These are phyloP conservation scores for Sebastes taczanowskii DNA, from an alignment of 2,797 vertebrate genomes.

Conservation along the genomic window DNA sequence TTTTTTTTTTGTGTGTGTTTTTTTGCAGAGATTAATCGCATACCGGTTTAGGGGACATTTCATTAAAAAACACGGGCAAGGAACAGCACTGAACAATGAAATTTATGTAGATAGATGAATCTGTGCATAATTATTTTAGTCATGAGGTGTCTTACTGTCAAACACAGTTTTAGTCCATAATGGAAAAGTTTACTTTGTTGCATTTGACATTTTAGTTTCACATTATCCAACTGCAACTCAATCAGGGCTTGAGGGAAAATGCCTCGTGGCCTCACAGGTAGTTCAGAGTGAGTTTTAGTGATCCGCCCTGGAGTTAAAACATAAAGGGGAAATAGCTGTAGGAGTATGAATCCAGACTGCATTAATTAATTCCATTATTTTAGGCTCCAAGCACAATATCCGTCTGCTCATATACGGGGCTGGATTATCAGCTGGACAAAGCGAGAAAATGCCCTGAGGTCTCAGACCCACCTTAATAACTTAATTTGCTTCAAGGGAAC, in stretches of 20 bases:
- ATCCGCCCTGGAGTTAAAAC: background rate
- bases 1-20: background rate
- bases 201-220: background rate
- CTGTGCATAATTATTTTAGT: background rate
- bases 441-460: background rate
- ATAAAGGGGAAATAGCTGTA: background rate
- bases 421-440: background rate
- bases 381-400: background rate
- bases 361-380: background rate
- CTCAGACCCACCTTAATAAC: background rate
- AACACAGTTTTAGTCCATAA: background rate
- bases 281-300: background rate
- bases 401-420: background rate
- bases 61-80: conserved; percentile 11
- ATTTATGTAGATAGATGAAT: conserved; percentile 5
- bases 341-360: background rate
- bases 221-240: background rate
- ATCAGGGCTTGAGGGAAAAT: background rate
- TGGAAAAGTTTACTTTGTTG: conserved; percentile 7
- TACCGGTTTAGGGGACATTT: background rate
- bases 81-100: background rate
- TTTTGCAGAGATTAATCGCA: conserved; percentile 15
- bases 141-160: background rate
- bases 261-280: background rate
- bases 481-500: background rate